phyloP scores from a whole-genome alignment of 1,140 invertebrate genomes.

The Tenebrio molitor region DNA sequence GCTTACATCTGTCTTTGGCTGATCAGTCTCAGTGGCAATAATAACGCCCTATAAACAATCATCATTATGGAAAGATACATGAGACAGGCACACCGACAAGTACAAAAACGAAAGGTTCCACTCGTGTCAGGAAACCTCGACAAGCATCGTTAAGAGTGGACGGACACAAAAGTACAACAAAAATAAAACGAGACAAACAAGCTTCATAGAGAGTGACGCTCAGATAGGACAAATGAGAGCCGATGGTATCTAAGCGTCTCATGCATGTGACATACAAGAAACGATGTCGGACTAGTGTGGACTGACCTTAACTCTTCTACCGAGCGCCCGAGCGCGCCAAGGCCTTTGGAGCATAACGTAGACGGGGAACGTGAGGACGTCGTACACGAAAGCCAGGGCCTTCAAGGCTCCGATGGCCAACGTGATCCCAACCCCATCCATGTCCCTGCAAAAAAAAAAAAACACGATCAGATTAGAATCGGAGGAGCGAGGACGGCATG shows the following conservation, averaged over 20 bases:
- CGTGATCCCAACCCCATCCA: conserved; percentile 84
- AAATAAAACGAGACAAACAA: conserved; percentile 20
- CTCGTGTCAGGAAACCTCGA: neutral
- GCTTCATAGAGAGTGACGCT: conserved; percentile 13
- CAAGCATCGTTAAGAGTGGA: conserved; percentile 19
- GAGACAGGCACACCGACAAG: neutral
- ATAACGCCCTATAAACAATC: conserved; percentile 63
- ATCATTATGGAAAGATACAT: conserved; percentile 31
- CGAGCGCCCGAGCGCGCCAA: conserved; percentile 84
- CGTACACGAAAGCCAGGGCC: conserved; percentile 85
- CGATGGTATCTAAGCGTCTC: conserved; percentile 25
- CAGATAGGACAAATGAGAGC: neutral
- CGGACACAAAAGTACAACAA: too few species aligned
- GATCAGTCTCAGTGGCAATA: conserved; percentile 58
- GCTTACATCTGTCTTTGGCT: conserved; percentile 59
- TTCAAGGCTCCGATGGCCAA: conserved; percentile 81
- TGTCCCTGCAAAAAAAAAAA: conserved; percentile 71
- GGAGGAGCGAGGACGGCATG: neutral
- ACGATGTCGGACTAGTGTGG: conserved; percentile 18
- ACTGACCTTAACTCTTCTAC: conserved; percentile 81
- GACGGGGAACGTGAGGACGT: conserved; percentile 90
- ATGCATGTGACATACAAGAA: conserved; percentile 12
- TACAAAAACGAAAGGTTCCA: neutral
- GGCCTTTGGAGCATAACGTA: conserved; percentile 90
- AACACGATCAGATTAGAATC: conserved; percentile 32